Conservation (phyloP, 2,797 vertebrate genomes). For the Hydrolagus colliei region DNA sequence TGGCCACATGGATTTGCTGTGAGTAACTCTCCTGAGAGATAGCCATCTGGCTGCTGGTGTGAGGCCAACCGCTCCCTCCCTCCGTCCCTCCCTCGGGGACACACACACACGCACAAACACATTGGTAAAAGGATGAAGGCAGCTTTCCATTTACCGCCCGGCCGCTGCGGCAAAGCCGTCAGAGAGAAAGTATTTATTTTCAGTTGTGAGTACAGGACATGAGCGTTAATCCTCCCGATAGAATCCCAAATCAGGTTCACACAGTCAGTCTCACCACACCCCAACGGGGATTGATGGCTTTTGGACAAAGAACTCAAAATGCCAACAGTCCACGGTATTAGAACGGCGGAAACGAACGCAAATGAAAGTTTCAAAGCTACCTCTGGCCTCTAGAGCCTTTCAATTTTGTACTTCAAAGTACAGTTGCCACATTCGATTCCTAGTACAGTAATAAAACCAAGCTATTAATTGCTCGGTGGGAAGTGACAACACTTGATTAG, state of each 20-base stretch:
- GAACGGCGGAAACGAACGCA: background rate
- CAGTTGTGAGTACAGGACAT: background rate
- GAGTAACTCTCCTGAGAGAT: slow-evolving; percentile 12
- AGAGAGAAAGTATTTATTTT: slow-evolving; percentile 25
- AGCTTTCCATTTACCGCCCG: background rate
- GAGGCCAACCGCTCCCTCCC: background rate
- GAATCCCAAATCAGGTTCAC: slow-evolving; percentile 5
- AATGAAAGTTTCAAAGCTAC: background rate
- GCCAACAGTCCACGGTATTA: background rate
- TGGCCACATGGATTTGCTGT: slow-evolving; percentile 22
- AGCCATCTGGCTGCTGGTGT: slow-evolving; percentile 23
- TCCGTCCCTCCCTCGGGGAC: no score
- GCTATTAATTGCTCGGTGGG: background rate
- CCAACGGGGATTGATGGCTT: background rate
- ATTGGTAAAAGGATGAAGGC: slow-evolving; percentile 4
- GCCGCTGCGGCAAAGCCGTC: background rate
- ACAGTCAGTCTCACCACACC: background rate
- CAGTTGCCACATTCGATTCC: background rate
- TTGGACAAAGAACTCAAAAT: background rate
- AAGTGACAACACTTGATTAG: background rate
- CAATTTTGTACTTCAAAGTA: background rate
- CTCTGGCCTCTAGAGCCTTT: background rate
- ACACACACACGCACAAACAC: no score
- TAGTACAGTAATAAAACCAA: no score
- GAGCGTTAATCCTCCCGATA: background rate